Evolutionary conservation across 2,113 vertebrate species (phyloP).

Genomic region (Illadopsis cleaveri): DNA sequence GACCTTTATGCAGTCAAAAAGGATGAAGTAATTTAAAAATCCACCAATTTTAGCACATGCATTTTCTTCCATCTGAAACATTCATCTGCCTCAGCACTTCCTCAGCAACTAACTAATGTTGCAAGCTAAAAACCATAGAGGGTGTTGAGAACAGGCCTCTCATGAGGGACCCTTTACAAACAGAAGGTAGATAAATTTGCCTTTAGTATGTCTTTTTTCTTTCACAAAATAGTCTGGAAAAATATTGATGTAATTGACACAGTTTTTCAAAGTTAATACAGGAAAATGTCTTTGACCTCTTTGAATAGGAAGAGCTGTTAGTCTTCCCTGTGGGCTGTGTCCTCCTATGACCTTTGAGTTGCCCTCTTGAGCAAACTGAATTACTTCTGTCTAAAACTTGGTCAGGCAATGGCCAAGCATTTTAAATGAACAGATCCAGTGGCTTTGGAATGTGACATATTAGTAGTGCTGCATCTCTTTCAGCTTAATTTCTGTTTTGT

Average conservation of each 20-base stretch:
- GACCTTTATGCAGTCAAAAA: background rate
- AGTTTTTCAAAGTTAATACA: background rate
- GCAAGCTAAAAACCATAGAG: background rate
- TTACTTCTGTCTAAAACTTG: background rate
- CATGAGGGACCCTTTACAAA: background rate
- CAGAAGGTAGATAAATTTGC: background rate
- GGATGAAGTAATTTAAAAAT: background rate
- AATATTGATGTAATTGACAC: background rate
- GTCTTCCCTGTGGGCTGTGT: background rate
- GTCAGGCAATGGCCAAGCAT: background rate
- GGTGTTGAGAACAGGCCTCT: background rate
- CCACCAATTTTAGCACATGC: background rate
- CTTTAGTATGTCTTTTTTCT: background rate
- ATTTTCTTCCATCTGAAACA: background rate
- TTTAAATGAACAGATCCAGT: background rate
- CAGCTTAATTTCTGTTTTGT: constrained; percentile 12
- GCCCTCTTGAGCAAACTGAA: background rate
- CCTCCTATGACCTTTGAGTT: constrained; percentile 1
- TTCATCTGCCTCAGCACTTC: background rate
- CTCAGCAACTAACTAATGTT: background rate
- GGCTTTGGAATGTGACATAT: background rate
- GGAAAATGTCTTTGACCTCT: background rate
- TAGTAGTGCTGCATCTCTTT: background rate
- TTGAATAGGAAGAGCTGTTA: background rate
- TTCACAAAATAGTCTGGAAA: background rate